A percentile compares a stretch with the other conserved stretches of the same genome.
Evolutionary conservation across 1,140 invertebrate species (phyloP).

Genomic region (Metaphire vulgaris): DNA sequence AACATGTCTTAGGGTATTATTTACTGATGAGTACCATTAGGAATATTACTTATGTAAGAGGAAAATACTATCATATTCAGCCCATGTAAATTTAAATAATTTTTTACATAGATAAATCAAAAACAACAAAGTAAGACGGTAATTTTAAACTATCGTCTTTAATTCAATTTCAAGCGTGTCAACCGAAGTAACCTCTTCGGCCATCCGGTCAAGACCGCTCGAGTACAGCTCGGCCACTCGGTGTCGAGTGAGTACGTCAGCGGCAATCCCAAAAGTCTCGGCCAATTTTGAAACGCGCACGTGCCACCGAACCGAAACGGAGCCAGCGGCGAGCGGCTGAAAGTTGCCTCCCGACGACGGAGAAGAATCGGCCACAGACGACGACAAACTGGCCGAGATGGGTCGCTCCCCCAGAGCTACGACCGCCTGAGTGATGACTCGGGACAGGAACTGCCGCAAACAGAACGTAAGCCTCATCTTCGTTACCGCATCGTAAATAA

Average conservation of each 20-base stretch:
- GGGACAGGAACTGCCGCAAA: slow-evolving; percentile 46
- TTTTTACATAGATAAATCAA: too few species aligned
- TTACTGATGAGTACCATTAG: too few species aligned
- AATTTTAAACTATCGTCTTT: not conserved
- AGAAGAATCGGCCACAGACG: not conserved
- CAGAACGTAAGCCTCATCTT: too few species aligned
- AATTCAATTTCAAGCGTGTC: not conserved
- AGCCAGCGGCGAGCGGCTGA: slow-evolving; percentile 7
- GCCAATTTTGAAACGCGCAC: slow-evolving; percentile 61
- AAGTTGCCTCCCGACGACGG: not conserved
- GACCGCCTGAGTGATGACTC: slow-evolving; percentile 45
- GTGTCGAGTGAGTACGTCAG: slow-evolving; percentile 67
- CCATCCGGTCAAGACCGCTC: slow-evolving; percentile 68
- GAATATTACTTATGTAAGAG: too few species aligned
- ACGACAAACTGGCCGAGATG: slow-evolving; percentile 5
- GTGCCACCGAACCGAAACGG: slow-evolving; percentile 34
- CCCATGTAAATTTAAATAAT: too few species aligned
- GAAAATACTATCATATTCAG: too few species aligned
- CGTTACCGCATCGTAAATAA: too few species aligned
- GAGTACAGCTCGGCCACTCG: slow-evolving; percentile 70
- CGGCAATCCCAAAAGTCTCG: slow-evolving; percentile 70
- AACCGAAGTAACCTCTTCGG: slow-evolving; percentile 59
- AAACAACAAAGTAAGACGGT: not conserved
- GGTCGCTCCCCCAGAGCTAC: slow-evolving; percentile 20
- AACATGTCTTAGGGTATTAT: too few species aligned